Base-by-base conservation (phyloP, 2,888 invertebrate genomes). In the Hipparchia sbordonii region DNA sequence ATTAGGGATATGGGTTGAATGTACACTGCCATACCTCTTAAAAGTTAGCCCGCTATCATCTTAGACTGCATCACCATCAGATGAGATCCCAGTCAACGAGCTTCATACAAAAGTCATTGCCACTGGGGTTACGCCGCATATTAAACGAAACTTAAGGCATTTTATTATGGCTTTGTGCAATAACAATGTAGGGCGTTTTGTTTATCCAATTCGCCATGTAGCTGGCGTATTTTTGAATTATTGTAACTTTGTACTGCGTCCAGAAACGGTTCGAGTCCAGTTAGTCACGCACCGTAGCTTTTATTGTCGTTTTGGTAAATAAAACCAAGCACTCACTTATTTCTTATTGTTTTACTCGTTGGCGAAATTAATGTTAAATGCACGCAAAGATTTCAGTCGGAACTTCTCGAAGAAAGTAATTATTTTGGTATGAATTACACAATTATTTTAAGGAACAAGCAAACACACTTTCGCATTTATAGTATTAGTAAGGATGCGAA, bases 201-300 rank as follows among this genome's bases (percentile, higher is more conserved):
- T 82, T 81, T 79, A 80, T 81, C 71, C 74, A 78, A 77, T 74
- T 74, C 74, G 76, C 74, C 74, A 69, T 70, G 73, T 75, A 62
- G 77, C 74, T 66, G 39, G 77, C 70, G 77, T 82, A 81, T 82
- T 81, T 82, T 81, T 79, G 79, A 80, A 78, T 80, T 77, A 76
- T 71, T 74, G 77, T 73, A 74, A 74, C 70, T 74, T 59, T 66
- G 72, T 77, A 81, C 81, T 80, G 71, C 79, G 80, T 81, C 77
- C 77, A 56, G 70, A 70, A 71, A 57, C 62, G 63, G 48, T 76
- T 74, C 75, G 61, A 67, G 59, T 48, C 54, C 75, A 72, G 79
- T 82, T 82, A 83, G 84, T 84, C 85, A 85, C 85, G 85, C 81
- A 77, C 82, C 54, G 72, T 72, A 72, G 68, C 67, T 76, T 81